Evolutionary conservation across 2,113 vertebrate genomes (phyloP).

Genomic region (Vireo altiloquus): DNA sequence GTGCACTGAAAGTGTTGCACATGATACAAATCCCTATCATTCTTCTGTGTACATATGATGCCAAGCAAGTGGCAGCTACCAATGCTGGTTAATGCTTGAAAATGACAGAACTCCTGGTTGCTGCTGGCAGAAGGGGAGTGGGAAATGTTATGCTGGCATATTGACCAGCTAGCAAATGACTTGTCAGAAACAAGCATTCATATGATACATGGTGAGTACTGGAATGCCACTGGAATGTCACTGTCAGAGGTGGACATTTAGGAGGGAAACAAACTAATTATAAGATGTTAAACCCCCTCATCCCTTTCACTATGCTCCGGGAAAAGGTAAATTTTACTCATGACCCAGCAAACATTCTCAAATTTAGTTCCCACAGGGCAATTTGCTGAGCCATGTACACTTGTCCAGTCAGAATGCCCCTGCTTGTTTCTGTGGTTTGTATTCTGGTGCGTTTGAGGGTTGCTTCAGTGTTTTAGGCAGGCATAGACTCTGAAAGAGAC

Average conservation of each 20-base stretch:
- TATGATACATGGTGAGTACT: not conserved
- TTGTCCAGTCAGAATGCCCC: not conserved
- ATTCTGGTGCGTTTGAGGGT: not conserved
- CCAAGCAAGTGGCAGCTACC: not conserved
- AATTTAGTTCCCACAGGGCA: not conserved
- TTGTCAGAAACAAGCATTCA: not conserved
- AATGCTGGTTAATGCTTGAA: not conserved
- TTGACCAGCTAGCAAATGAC: not conserved
- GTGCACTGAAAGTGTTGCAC: not conserved
- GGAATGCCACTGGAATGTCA: not conserved
- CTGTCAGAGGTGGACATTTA: not conserved
- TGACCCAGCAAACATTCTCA: not conserved
- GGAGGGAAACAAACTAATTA: not conserved
- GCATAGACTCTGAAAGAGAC: not conserved
- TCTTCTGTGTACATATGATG: not conserved
- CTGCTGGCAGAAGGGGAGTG: not conserved
- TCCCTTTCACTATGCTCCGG: not conserved
- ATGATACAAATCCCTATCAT: rapidly evolving
- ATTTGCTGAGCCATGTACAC: not conserved
- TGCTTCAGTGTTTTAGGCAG: not conserved
- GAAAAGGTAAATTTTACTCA: not conserved
- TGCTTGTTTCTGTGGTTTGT: not conserved
- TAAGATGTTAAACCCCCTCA: not conserved
- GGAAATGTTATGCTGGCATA: not conserved
- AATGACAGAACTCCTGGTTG: not conserved